These are phyloP conservation scores for Drosophila trichaetosa DNA, from an alignment of 2,888 invertebrate genomes.

Conservation along the genomic window DNA sequence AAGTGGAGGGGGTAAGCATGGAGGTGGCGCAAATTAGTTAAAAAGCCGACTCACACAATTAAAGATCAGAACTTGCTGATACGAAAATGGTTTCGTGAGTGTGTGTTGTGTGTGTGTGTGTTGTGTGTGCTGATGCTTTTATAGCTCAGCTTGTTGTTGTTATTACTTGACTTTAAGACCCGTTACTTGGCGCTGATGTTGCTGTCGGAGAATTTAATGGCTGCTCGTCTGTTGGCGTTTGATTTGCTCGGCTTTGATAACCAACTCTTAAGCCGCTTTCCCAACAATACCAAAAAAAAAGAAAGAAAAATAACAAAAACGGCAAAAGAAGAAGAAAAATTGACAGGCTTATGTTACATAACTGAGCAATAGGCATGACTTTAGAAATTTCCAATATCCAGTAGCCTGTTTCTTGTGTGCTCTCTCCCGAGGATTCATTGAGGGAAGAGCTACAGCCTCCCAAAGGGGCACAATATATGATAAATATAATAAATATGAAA, in stretches of 20 bases:
- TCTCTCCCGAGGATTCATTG: neutral
- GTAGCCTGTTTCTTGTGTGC: neutral
- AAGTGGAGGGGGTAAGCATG: constrained; percentile 8
- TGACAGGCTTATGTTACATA: constrained; percentile 34
- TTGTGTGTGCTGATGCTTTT: constrained; percentile 51
- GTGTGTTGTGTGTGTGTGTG: constrained; percentile 16
- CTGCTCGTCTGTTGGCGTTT: constrained; percentile 45
- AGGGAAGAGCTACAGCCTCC: neutral
- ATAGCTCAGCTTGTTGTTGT: constrained; percentile 42
- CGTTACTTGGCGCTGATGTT: constrained; percentile 26
- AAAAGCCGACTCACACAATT: constrained; percentile 80
- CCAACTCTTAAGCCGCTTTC: constrained; percentile 38
- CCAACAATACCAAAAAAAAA: constrained; percentile 4
- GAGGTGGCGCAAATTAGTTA: constrained; percentile 81
- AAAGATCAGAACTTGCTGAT: constrained; percentile 79
- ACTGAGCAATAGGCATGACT: neutral
- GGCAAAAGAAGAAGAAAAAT: constrained; percentile 33
- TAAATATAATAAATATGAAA: neutral
- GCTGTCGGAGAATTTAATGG: constrained; percentile 52
- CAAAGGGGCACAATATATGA: neutral
- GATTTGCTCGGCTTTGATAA: constrained; percentile 58
- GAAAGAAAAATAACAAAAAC: neutral
- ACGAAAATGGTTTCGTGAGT: constrained; percentile 43
- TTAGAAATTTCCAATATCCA: neutral
- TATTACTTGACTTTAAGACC: constrained; percentile 46